Evolutionary conservation across 2,888 invertebrate species (phyloP), one percentile per base, ranked within the genome.

Genomic region (Camponotus fellah): DNA sequence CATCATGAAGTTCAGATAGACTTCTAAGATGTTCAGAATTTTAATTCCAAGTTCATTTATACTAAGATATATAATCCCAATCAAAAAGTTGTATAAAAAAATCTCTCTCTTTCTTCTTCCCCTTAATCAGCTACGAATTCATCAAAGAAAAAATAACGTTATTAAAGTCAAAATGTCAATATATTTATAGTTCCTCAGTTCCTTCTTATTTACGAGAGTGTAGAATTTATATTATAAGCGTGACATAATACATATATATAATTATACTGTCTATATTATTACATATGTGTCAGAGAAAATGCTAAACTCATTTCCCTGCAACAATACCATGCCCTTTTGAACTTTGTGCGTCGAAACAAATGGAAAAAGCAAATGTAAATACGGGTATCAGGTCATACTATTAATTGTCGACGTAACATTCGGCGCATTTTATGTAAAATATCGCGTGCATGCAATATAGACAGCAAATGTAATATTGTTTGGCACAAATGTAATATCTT

Each of bases 311-410:
- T 71, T 60, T 21, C 6, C 12, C 9, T 53, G 65, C 17, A 9
- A 58, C 43, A 58, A 76, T 49, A 53, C 5, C 2, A 34, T 60
- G 34, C 21, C 40, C 71, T 43, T 69, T 69, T 79, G 58, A 71
- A 80, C 46, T 37, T n/a, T 62, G 60, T 12, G 21, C 32, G 17
- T 9, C 8, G 26, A 37, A 80, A 71, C 60, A 46, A 71, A 46
- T 37, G 17, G n/a, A 75, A 75, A 68, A 77, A 58, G 26, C 37
- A 60, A 71, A n/a, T 37, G 37, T 71, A 80, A 80, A 71, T 80
- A 80, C 26, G 66, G 60, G 43, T 46, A 71, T 21, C 46, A 14
- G 46, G 17, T 60, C 60, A 9, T 80, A 43, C 32, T 17, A 53
- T 76, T 76, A 71, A 60, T 80, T 49, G 79, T 69, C 60, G 58